These are phyloP conservation scores for Prenolepis imparis DNA, from an alignment of 2,888 invertebrate species.

Conservation along the genomic window DNA sequence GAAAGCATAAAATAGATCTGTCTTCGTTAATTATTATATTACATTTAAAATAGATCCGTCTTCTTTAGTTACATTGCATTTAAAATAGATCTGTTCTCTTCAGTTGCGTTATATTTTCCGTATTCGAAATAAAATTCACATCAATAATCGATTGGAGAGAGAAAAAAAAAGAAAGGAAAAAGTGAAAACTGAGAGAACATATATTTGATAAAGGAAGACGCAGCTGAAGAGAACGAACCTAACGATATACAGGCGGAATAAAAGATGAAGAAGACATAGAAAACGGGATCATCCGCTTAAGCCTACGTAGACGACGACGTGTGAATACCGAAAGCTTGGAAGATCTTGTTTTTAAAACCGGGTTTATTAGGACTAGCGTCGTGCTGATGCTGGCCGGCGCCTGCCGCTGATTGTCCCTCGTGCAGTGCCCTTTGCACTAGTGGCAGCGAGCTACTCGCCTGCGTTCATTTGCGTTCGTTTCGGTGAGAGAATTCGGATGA, in stretches of 20 bases:
- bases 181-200: conserved; percentile 13
- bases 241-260: conserved; percentile 53
- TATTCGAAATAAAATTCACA: conserved; percentile 45
- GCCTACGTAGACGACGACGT: conserved; percentile 87
- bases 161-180: neutral
- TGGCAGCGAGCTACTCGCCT: conserved; percentile 85
- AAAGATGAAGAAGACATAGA: conserved; percentile 63
- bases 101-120: conserved; percentile 34
- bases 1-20: conserved; percentile 2
- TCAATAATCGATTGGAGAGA: conserved; percentile 40
- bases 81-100: conserved; percentile 34
- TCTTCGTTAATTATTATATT: neutral
- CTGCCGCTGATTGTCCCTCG: conserved; percentile 87
- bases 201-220: conserved; percentile 5
- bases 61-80: neutral
- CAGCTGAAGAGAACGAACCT: conserved; percentile 38
- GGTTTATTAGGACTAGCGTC: conserved; percentile 89
- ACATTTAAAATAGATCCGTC: no score
- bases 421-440: conserved; percentile 89
- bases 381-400: conserved; percentile 75
- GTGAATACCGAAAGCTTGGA: conserved; percentile 94
- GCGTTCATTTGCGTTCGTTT: conserved; percentile 72
- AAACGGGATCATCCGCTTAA: conserved; percentile 56
- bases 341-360: conserved; percentile 94
- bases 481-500: conserved; percentile 54